Base-by-base conservation (phyloP, 1,140 invertebrate genomes). In the Leptoteleia sp. region DNA sequence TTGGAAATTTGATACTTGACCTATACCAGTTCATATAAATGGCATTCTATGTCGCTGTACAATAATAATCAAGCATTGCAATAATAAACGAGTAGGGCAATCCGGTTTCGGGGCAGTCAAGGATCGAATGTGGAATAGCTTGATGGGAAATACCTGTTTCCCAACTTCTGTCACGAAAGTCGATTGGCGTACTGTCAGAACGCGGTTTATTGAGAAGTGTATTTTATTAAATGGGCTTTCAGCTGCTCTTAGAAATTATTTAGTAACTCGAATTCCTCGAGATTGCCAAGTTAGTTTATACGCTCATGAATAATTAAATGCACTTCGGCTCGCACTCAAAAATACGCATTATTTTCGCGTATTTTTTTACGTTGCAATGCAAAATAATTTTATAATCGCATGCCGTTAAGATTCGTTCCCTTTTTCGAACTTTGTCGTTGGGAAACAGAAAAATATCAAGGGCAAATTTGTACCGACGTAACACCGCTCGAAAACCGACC, bases 141-240 rank as follows among this genome's bases (percentile, higher is more conserved):
- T 87, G 85, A 88, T 87, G 87, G 84, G 81, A 84, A 86, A 88
- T 85, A 81, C 84, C 85, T 87, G 85, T 88, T 87, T 82, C 75
- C 78, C 59, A 80, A 80, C 77, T 70, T 82, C 82, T 86, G 83
- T 85, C 85, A 82, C 70, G 65, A 81, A 57, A 82, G 76, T 82
- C 82, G 84, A 87, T 86, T 86, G 84, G 82, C 83, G 83, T 82
- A 79, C 55, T 75, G 79, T 76, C 79, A 77, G 77, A 71, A 57
- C 40, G 45, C 76, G 43, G 61, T 76, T 81, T 79, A 79, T 81
- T 61, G 79, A 72, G 75, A 79, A 68, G 52, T 79, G 77, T 82
- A 68, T 82, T 82, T 80, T 76, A 82, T 79, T 82, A 82, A 80
- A 80, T 82, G 81, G 62, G 71, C 68, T 82, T 80, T 77, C 78